Percentiles rank a stretch among this genome's conserved stretches.
phyloP scores from a whole-genome alignment of 2,113 vertebrate genomes.

The Dolichotis patagonum region DNA sequence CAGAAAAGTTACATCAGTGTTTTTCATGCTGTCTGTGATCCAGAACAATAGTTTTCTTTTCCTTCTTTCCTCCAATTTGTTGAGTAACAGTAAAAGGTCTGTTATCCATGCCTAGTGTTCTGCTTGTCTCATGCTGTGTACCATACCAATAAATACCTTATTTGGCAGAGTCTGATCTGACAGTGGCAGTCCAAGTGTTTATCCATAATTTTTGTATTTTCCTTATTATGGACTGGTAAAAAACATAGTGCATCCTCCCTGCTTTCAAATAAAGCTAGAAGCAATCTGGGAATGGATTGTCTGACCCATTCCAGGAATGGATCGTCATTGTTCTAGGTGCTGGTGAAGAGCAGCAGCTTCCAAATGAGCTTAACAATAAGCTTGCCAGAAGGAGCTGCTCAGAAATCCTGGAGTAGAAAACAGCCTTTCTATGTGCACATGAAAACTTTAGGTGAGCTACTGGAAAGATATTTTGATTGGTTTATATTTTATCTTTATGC shows the following conservation, averaged over 20 bases:
- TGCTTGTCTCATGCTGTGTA: neutral
- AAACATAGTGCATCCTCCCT: neutral
- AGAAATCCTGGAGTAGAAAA: conserved; percentile 30
- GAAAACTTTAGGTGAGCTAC: conserved; percentile 25
- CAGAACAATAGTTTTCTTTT: neutral
- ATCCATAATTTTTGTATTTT: neutral
- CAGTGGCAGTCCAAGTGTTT: neutral
- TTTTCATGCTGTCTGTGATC: neutral
- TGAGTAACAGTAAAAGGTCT: neutral
- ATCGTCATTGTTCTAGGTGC: neutral
- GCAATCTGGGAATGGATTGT: neutral
- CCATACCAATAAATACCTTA: neutral
- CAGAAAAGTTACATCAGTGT: conserved; percentile 12
- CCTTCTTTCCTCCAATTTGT: neutral
- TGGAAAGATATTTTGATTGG: conserved; percentile 42
- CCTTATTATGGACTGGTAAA: neutral
- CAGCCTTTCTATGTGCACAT: neutral
- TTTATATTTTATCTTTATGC: conserved; percentile 36
- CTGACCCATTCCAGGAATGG: neutral
- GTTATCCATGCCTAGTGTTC: neutral
- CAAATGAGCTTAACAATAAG: neutral
- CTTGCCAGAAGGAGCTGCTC: neutral
- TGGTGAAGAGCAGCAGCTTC: conserved; percentile 15
- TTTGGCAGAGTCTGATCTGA: neutral
- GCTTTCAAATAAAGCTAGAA: neutral